Conservation (phyloP, 2,113 vertebrate species). For the Coptodon rendalli region DNA sequence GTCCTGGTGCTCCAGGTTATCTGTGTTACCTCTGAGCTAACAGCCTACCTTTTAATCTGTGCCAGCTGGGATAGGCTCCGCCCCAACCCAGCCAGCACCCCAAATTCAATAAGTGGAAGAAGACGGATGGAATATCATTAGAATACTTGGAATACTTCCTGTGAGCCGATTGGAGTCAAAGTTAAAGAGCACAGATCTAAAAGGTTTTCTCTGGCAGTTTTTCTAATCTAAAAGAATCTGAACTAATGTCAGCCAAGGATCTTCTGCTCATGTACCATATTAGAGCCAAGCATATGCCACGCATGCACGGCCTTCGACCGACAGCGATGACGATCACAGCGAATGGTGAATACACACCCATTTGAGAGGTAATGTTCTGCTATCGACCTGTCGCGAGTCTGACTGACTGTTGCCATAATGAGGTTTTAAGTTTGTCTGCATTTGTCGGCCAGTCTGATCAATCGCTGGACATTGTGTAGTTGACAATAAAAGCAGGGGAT, state of each 20-base stretch:
- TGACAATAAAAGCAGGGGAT: constrained; percentile 72
- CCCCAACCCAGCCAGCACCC: neutral
- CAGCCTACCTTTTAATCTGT: neutral
- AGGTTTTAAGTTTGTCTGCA: constrained; percentile 66
- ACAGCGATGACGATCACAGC: constrained; percentile 49
- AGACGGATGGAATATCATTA: neutral
- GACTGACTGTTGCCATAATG: constrained; percentile 73
- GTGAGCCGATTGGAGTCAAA: neutral
- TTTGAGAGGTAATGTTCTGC: constrained; percentile 38
- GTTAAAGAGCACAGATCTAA: neutral
- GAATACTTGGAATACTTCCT: neutral
- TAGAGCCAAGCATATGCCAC: neutral
- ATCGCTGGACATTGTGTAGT: constrained; percentile 67
- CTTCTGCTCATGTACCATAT: constrained; percentile 27
- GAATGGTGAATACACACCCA: constrained; percentile 27
- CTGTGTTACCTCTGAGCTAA: neutral
- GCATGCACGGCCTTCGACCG: neutral
- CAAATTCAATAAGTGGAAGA: neutral
- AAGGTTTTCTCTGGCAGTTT: neutral
- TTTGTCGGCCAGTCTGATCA: constrained; percentile 66
- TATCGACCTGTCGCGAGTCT: constrained; percentile 54
- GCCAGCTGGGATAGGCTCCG: neutral
- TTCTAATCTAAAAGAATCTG: neutral
- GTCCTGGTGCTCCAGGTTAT: neutral
- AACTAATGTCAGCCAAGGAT: neutral